Evolutionary conservation across 1,140 invertebrate species (phyloP).

Genomic region (Cydia splendana): DNA sequence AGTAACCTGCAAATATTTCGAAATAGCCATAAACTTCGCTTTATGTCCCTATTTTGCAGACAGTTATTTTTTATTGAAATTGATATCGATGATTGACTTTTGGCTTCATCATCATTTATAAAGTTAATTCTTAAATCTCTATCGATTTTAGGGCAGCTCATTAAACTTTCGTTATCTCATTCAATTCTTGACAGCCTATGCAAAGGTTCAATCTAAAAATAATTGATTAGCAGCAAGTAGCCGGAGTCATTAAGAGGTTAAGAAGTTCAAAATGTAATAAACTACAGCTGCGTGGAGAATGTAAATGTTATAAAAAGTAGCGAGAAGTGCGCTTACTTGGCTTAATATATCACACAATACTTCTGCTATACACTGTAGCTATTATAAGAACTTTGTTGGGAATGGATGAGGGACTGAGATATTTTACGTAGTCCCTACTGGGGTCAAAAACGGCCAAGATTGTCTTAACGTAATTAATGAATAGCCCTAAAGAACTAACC

Average conservation of each 20-base stretch:
- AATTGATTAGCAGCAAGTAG: constrained; percentile 22
- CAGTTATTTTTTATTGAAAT: constrained; percentile 10
- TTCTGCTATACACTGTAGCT: no score
- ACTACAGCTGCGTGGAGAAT: no score
- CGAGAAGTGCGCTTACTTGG: no score
- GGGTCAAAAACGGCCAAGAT: no score
- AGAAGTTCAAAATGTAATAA: constrained; percentile 13
- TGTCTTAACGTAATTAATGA: no score
- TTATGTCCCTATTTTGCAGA: not conserved
- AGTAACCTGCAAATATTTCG: not conserved
- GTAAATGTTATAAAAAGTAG: no score
- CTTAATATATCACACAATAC: no score
- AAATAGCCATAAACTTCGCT: not conserved
- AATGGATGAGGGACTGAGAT: no score
- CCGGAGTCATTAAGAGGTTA: not conserved
- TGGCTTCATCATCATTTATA: not conserved
- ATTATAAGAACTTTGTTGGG: no score
- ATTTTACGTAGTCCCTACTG: no score
- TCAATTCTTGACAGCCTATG: constrained; percentile 1
- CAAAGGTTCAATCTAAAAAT: constrained; percentile 26
- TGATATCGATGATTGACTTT: not conserved
- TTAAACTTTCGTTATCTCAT: constrained; percentile 6
- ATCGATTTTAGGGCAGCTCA: constrained; percentile 28
- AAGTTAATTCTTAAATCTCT: not conserved
- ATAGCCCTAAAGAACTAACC: no score